Evolutionary conservation across 2,888 invertebrate genomes (phyloP).

Genomic region (Tetragonisca angustula): DNA sequence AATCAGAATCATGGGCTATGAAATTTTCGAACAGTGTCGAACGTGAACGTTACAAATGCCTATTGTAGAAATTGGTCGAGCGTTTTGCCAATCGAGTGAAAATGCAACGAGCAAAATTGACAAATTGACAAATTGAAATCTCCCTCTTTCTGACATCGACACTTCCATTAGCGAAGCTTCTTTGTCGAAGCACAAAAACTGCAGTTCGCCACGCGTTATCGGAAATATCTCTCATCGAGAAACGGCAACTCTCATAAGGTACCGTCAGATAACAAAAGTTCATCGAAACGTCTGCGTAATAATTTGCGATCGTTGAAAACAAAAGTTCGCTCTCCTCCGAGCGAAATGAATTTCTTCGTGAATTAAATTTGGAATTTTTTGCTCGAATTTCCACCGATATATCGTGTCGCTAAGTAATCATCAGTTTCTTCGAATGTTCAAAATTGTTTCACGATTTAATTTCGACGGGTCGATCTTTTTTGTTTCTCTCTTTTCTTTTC

Average conservation of each 20-base stretch:
- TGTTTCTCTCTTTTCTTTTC: too few species aligned
- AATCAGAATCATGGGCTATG: background rate
- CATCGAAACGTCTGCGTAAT: background rate
- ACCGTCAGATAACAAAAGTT: background rate
- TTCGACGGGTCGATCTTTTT: too few species aligned
- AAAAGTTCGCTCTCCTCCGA: background rate
- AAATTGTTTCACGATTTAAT: background rate
- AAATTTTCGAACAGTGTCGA: constrained; percentile 23
- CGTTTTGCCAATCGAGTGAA: constrained; percentile 29
- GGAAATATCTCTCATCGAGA: constrained; percentile 10
- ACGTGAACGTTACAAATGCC: constrained; percentile 3
- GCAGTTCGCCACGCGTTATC: background rate
- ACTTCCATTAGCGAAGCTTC: background rate
- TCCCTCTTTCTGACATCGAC: background rate
- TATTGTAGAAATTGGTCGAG: constrained; percentile 43
- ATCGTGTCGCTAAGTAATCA: too few species aligned
- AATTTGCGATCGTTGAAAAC: background rate
- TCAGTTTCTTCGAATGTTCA: background rate
- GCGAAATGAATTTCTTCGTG: background rate
- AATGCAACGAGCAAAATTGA: constrained; percentile 21
- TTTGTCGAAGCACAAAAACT: background rate
- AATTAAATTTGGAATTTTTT: background rate
- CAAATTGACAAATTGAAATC: constrained; percentile 7
- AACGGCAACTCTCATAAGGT: background rate
- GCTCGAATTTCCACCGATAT: background rate